Evolutionary conservation across 2,888 invertebrate genomes (phyloP), one percentile per base, ranked within the genome.

Genomic region (Aethes cnicana): DNA sequence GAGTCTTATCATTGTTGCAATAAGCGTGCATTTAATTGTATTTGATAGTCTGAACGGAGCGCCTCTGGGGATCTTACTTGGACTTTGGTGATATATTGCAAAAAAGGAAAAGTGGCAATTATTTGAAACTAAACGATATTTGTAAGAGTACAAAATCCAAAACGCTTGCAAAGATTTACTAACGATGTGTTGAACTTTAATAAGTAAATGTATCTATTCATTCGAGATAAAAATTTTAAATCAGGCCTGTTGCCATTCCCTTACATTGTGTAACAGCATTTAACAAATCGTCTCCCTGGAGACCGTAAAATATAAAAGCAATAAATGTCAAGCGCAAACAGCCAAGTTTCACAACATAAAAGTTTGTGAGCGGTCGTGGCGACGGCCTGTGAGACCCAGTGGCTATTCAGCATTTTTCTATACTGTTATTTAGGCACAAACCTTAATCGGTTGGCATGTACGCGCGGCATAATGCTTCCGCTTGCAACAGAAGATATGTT

Each of bases 321-420:
- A 84, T 85, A 85, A 84, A 82, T 71, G 81, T 83, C 84, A 79
- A 77, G 74, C 66, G 70, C 84, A 85, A 81, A 79, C 79, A 78
- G 75, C 74, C 66, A 80, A 84, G 81, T 81, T 81, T 75, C 78
- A 78, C 78, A 79, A 79, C 79, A 80, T 81, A 81, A 81, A 83
- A 83, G 81, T 82, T 80, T 74, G 75, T 64, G 73, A 76, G 69
- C 72, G 65, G 69, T 68, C 64, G 64, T 62, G 58, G 70, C 70
- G 71, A 70, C 69, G 71, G 71, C 68, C 65, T 67, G 62, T 44
- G 64, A 66, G 64, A 66, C 67, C 69, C 62, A 79, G 75, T 73
- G 74, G 75, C 71, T 67, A 72, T 75, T 81, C 75, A 75, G 68
- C 72, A 74, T 76, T 80, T 75, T 73, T 72, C 74, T 76, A 71